Percentiles rank a stretch among this genome's conserved stretches.
These are phyloP conservation scores for Nyctibius bracteatus DNA, from an alignment of 2,113 vertebrate species.

Conservation along the genomic window DNA sequence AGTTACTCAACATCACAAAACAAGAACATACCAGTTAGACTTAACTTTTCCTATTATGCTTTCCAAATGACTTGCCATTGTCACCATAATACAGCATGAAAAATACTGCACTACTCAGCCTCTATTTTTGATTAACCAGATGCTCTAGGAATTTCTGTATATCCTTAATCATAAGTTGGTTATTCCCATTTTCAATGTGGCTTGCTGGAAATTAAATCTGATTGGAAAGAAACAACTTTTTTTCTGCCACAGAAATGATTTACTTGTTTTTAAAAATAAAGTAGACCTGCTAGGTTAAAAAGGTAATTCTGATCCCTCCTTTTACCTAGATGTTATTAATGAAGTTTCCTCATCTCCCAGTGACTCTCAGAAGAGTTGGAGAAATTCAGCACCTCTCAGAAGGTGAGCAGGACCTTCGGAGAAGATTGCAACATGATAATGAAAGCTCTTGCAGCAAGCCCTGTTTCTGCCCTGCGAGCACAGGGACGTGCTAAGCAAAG, in stretches of 20 bases:
- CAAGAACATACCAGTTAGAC: not conserved
- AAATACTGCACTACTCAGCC: not conserved
- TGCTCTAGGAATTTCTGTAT: constrained; percentile 33
- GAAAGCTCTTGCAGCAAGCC: not conserved
- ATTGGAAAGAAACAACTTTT: not conserved
- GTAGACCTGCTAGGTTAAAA: not conserved
- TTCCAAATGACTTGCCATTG: not conserved
- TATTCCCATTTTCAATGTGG: not conserved
- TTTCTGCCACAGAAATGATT: not conserved
- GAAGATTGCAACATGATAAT: not conserved
- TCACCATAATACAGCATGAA: not conserved
- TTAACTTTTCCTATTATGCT: not conserved
- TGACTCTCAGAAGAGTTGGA: not conserved
- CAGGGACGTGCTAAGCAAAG: not conserved
- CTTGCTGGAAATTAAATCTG: not conserved
- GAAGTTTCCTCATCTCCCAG: not conserved
- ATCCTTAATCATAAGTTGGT: not conserved
- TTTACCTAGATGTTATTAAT: not conserved
- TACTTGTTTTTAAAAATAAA: not conserved
- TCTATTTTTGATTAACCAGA: constrained; percentile 14
- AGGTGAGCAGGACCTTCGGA: not conserved
- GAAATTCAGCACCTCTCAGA: not conserved
- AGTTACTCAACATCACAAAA: not conserved
- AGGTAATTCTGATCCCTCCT: not conserved
- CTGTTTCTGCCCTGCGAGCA: not conserved